Percentiles rank a stretch among this genome's conserved stretches.
phyloP scores from a whole-genome alignment of 2,113 vertebrate genomes.

The Pardalotus punctatus region DNA sequence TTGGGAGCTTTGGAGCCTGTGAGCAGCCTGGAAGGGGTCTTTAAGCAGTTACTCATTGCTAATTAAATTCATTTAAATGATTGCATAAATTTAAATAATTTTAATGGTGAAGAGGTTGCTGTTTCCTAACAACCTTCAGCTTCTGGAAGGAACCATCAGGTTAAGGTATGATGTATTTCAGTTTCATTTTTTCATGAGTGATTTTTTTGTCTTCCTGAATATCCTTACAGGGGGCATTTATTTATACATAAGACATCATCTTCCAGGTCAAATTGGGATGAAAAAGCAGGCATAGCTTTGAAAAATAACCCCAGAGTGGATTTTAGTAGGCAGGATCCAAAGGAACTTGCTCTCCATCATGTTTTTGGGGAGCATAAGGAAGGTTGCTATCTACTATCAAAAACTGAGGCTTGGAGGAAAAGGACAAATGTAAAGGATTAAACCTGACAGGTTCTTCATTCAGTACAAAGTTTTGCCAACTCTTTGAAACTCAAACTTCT shows the following conservation, averaged over 20 bases:
- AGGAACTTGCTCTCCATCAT: neutral
- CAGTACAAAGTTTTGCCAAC: neutral
- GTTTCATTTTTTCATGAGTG: neutral
- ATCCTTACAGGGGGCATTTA: neutral
- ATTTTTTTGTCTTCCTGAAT: neutral
- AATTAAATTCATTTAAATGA: neutral
- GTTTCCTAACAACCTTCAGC: neutral
- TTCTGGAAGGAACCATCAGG: neutral
- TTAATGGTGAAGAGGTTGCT: neutral
- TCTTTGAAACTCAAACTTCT: neutral
- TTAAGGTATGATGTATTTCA: neutral
- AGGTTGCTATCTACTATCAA: neutral
- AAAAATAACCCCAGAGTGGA: neutral
- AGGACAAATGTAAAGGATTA: neutral
- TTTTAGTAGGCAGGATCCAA: neutral
- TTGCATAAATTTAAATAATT: neutral
- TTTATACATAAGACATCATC: neutral
- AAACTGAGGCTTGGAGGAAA: neutral
- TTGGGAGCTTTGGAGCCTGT: neutral
- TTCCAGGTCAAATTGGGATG: neutral
- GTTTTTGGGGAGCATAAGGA: neutral
- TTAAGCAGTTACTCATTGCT: neutral
- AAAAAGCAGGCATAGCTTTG: neutral
- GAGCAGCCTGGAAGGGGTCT: neutral
- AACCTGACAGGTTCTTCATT: neutral